Evolutionary conservation across 2,113 vertebrate species (phyloP).

Genomic region (Rhinoptilus africanus): DNA sequence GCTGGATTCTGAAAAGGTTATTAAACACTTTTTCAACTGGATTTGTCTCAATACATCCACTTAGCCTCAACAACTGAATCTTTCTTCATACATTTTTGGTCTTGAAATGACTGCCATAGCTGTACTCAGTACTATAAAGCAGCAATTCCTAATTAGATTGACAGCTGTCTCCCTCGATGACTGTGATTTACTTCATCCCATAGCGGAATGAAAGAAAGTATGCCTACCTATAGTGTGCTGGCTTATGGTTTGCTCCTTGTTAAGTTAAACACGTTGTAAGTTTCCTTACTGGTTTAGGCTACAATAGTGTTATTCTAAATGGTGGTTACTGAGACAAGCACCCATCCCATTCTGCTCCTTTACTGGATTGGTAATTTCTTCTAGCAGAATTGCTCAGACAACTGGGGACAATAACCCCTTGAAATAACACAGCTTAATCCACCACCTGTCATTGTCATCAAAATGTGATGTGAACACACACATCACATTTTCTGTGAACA

Average conservation of each 20-base stretch:
- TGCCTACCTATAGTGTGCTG: background rate
- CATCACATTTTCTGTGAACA: background rate
- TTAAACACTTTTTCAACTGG: background rate
- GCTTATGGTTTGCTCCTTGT: background rate
- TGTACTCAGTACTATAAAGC: background rate
- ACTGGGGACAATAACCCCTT: background rate
- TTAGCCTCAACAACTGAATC: background rate
- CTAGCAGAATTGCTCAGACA: background rate
- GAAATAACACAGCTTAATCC: background rate
- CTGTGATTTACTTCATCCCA: background rate
- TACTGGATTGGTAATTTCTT: background rate
- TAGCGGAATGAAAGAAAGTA: background rate
- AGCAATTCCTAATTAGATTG: background rate
- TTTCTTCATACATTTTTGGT: background rate
- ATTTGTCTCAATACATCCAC: background rate
- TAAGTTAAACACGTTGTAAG: background rate
- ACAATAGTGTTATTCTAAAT: background rate
- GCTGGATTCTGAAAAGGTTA: constrained; percentile 95
- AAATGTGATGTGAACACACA: too few relatives aligned
- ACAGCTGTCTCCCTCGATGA: background rate
- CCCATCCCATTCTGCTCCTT: background rate
- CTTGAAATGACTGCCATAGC: background rate
- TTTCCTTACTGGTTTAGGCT: background rate
- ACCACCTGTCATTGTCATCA: background rate
- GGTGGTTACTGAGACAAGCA: background rate